phyloP scores from a whole-genome alignment of 2,888 invertebrate species.

The Pyrgus malvae region DNA sequence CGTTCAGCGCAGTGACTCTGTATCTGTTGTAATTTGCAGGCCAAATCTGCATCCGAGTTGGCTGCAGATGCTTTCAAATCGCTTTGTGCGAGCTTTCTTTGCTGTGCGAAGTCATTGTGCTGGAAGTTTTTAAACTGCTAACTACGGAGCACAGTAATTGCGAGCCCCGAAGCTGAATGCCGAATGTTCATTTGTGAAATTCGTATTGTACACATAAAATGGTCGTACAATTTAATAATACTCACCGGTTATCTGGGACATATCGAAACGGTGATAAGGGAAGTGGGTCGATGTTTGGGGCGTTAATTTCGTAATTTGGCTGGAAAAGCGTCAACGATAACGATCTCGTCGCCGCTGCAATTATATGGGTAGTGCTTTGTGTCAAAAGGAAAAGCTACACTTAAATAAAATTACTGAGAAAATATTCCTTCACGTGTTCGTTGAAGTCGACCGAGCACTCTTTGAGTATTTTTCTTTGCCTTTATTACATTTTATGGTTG shows the following conservation, averaged over 20 bases:
- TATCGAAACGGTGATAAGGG: conserved; percentile 41
- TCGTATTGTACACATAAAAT: conserved; percentile 15
- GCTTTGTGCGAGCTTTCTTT: conserved; percentile 71
- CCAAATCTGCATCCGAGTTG: conserved; percentile 69
- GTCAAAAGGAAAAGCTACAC: conserved; percentile 55
- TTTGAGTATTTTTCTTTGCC: conserved; percentile 23
- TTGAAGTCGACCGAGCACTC: conserved; percentile 35
- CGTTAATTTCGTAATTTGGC: conserved; percentile 60
- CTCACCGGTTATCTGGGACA: conserved; percentile 19
- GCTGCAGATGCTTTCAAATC: conserved; percentile 75
- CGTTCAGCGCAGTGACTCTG: conserved; percentile 55
- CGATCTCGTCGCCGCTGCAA: conserved; percentile 62
- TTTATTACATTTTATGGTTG: conserved; percentile 21
- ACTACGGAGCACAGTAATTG: conserved; percentile 47
- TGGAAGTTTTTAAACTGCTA: conserved; percentile 56
- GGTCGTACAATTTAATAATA: conserved; percentile 22
- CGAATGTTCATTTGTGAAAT: conserved; percentile 21
- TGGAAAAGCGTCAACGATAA: conserved; percentile 62
- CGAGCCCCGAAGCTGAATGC: conserved; percentile 31
- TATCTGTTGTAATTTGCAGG: conserved; percentile 73
- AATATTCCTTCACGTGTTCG: conserved; percentile 48
- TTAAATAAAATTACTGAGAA: conserved; percentile 62
- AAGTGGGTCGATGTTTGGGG: conserved; percentile 50
- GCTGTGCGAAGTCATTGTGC: conserved; percentile 66
- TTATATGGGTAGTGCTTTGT: conserved; percentile 59